Base-by-base conservation (phyloP, 2,888 invertebrate genomes). In the Campaea margaritaria region DNA sequence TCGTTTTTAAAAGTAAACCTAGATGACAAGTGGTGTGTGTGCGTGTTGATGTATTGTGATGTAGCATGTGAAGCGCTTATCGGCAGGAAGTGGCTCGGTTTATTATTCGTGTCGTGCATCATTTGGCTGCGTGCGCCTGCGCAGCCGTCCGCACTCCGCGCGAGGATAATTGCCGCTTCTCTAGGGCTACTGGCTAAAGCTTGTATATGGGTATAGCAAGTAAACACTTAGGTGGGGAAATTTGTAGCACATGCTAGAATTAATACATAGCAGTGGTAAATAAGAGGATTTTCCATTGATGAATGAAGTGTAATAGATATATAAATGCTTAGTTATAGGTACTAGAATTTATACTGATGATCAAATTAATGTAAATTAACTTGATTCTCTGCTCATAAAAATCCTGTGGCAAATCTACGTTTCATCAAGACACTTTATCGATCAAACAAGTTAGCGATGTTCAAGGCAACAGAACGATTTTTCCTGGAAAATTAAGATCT, bases 61-160 rank as follows among this genome's bases (percentile, higher is more conserved):
- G 78, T 81, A 78, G 36, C 51, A 75, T 82, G 79, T 79, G 75
- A 76, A 76, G 78, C 83, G 87, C 87, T 90, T 91, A 91, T 90
- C 91, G 60, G 78, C 91, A 91, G 91, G 91, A 92, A 92, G 89
- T 91, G 85, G 86, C 85, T 87, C 78, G 87, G 87, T 91, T 92
- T 92, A 89, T 90, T 92, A 92, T 92, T 91, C 91, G 87, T 87
- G 89, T 88, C 91, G 91, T 87, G 91, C 87, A 85, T 85, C 86
- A 81, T 81, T 79, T 75, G 85, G 81, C 85, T 83, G 89, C 85
- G 86, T 83, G 81, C 78, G 81, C 80, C 77, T 68, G 74, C 81
- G 79, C 75, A 77, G 78, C 78, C 78, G 80, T 76, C 75, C 69
- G 74, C 69, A 69, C 75, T 72, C 67, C 74, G 73, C 78, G 77